Percentiles rank a stretch among this genome's conserved stretches.
Conservation (phyloP, 2,113 vertebrate species). For the Caloenas nicobarica region DNA sequence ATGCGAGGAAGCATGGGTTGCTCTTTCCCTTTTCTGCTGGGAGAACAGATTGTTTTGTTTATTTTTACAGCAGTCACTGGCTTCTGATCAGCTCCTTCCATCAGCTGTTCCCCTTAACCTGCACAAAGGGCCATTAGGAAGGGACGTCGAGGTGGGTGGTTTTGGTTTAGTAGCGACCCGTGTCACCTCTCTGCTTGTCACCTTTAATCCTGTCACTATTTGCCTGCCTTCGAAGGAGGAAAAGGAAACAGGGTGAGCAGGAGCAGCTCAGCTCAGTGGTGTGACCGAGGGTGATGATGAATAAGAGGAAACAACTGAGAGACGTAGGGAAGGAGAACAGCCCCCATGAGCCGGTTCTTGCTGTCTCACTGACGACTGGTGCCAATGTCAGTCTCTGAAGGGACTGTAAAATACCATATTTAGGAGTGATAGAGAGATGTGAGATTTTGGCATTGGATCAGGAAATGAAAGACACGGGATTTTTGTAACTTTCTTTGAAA, state of each 20-base stretch:
- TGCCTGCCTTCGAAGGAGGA: background rate
- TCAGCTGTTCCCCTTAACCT: background rate
- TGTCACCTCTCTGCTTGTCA: background rate
- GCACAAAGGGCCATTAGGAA: background rate
- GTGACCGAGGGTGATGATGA: background rate
- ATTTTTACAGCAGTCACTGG: background rate
- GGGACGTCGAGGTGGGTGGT: background rate
- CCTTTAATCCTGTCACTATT: background rate
- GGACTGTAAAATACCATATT: background rate
- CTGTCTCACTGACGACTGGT: background rate
- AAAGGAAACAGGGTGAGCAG: background rate
- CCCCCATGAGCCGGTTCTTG: background rate
- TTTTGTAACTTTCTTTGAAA: background rate
- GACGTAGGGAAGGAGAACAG: rapidly evolving
- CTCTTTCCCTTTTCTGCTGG: background rate
- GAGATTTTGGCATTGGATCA: background rate
- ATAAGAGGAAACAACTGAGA: background rate
- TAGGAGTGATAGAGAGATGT: background rate
- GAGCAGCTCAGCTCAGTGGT: background rate
- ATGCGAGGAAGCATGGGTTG: background rate
- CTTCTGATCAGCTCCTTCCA: background rate
- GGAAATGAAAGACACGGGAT: background rate
- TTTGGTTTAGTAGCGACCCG: background rate
- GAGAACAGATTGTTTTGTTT: background rate
- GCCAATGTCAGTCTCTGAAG: background rate